A percentile compares a stretch with the other conserved stretches of the same genome.
Evolutionary conservation across 2,113 vertebrate species (phyloP).

Genomic region (Petromus typicus): DNA sequence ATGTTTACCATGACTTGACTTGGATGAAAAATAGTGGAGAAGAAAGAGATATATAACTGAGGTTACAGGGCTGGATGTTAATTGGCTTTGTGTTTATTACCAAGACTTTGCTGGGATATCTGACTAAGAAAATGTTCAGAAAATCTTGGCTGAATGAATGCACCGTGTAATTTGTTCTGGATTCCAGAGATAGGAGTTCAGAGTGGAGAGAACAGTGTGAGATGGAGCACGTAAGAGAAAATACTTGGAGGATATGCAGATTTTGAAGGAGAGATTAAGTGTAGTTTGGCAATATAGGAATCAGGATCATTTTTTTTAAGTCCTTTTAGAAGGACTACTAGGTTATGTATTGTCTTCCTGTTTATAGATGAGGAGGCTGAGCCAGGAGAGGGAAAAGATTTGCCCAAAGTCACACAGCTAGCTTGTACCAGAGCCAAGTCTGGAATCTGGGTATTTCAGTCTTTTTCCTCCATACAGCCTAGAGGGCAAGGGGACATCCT

Average conservation of each 20-base stretch:
- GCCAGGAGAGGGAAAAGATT: background rate
- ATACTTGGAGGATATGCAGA: background rate
- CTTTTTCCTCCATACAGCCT: background rate
- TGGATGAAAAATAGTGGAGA: constrained; percentile 17
- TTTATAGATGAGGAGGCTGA: background rate
- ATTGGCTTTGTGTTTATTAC: constrained; percentile 42
- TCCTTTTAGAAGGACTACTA: background rate
- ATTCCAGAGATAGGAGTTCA: constrained; percentile 21
- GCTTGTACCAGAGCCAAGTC: background rate
- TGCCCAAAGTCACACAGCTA: background rate
- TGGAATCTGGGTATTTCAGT: constrained; percentile 19
- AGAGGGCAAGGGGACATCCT: too few species aligned
- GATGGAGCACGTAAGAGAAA: constrained; percentile 10
- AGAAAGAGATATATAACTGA: background rate
- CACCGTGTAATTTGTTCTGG: constrained; percentile 31
- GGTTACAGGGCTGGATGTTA: background rate
- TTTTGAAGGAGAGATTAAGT: constrained; percentile 17
- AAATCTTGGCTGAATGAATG: constrained; percentile 48
- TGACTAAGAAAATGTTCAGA: constrained; percentile 29
- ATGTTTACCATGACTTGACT: constrained; percentile 40
- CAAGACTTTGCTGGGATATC: background rate
- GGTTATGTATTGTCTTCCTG: background rate
- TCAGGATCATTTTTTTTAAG: background rate
- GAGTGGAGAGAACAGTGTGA: background rate
- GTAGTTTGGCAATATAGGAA: background rate